These are phyloP conservation scores for Trogon melanurus DNA, from an alignment of 2,113 vertebrate genomes.

Conservation along the genomic window DNA sequence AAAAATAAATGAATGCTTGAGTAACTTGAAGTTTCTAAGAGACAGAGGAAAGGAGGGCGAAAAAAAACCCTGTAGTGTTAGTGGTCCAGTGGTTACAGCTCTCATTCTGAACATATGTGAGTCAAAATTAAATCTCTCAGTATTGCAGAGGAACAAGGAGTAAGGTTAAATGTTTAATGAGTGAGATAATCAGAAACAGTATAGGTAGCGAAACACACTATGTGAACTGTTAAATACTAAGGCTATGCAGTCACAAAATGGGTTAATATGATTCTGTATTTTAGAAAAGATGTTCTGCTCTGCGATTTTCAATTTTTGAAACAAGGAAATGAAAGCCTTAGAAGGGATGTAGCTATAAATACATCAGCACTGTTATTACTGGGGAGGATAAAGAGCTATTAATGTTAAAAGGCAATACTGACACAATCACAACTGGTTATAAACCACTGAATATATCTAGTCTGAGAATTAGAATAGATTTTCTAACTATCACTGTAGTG, in stretches of 20 bases:
- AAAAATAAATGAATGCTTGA: not conserved
- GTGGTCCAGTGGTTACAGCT: not conserved
- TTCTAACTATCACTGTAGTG: not conserved
- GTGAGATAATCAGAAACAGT: not conserved
- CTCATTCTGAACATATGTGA: not conserved
- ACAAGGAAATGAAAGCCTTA: not conserved
- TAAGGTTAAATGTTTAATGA: not conserved
- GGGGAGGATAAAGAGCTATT: not conserved
- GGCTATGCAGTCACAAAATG: not conserved
- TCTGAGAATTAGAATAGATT: not conserved
- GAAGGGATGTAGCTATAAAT: constrained; percentile 2
- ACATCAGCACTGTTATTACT: not conserved
- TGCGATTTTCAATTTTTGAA: not conserved
- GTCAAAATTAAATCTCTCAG: not conserved
- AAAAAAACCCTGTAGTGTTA: not conserved
- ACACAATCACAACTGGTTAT: not conserved
- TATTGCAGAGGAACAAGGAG: not conserved
- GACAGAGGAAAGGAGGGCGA: not conserved
- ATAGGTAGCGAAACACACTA: not conserved
- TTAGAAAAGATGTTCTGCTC: not conserved
- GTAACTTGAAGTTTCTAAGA: not conserved
- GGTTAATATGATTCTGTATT: not conserved
- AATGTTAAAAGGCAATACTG: not conserved
- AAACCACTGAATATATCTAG: not conserved
- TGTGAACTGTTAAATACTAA: not conserved